Percentiles rank a stretch among this genome's conserved stretches.
Conservation (phyloP, 2,113 vertebrate genomes). For the Chrysochloris asiatica region DNA sequence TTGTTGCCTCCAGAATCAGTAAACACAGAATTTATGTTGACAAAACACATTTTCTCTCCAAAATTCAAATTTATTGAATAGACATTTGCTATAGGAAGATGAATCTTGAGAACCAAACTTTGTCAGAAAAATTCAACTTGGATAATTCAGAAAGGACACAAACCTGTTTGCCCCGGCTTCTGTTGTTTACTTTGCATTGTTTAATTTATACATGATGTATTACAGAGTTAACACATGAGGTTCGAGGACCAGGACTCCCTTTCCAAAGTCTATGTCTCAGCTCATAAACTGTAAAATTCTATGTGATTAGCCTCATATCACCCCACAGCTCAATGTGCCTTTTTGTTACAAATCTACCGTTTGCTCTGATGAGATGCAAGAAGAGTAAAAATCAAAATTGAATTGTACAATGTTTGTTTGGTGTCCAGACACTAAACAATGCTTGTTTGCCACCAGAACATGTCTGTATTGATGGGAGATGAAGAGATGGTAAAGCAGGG, state of each 20-base stretch:
- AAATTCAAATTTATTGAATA: constrained; percentile 34
- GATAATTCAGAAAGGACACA: background rate
- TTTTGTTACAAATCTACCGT: background rate
- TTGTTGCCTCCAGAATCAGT: constrained; percentile 57
- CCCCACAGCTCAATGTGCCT: background rate
- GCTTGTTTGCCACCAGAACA: background rate
- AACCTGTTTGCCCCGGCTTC: background rate
- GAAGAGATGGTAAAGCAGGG: background rate
- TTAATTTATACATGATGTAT: background rate
- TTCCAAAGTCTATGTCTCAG: background rate
- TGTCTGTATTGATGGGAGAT: background rate
- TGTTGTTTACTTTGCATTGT: constrained; percentile 1
- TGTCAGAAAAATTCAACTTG: background rate
- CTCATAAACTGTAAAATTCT: background rate
- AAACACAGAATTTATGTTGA: constrained; percentile 27
- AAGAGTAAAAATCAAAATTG: background rate
- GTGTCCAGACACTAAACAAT: background rate
- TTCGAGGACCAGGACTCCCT: background rate
- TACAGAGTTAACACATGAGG: background rate
- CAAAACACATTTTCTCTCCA: constrained; percentile 45
- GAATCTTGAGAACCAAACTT: constrained; percentile 13
- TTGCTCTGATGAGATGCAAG: constrained; percentile 24
- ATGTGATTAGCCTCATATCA: background rate
- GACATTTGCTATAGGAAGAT: constrained; percentile 26
- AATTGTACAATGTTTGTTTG: background rate